Conservation (phyloP, 1,140 invertebrate species). For the Trachymyrmex septentrionalis region DNA sequence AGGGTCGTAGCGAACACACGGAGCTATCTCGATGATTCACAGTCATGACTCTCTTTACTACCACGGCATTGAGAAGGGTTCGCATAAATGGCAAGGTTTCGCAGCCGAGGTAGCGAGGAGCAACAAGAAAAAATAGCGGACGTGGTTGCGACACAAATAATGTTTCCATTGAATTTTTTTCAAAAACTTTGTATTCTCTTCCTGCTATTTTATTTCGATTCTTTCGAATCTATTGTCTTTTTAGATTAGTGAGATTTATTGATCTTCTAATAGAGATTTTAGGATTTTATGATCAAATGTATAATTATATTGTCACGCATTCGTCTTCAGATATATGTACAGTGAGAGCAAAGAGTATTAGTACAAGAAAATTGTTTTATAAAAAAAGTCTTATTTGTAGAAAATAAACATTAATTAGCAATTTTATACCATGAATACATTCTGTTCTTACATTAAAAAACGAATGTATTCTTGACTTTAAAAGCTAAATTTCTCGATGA, state of each 20-base stretch:
- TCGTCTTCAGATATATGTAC: neutral
- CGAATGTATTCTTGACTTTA: too few species aligned
- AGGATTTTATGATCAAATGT: neutral
- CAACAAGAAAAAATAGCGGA: conserved; percentile 8
- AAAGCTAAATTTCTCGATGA: too few species aligned
- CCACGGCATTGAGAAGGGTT: conserved; percentile 29
- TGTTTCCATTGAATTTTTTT: conserved; percentile 25
- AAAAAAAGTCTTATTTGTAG: too few species aligned
- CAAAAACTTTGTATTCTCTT: neutral
- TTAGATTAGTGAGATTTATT: neutral
- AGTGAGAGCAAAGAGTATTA: too few species aligned
- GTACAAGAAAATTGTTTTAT: too few species aligned
- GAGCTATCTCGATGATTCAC: conserved; percentile 69
- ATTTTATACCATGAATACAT: too few species aligned
- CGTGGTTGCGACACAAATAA: conserved; percentile 31
- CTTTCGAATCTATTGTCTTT: neutral
- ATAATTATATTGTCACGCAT: neutral
- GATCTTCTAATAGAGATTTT: neutral
- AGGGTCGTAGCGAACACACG: conserved; percentile 66
- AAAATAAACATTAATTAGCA: too few species aligned
- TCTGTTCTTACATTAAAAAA: too few species aligned
- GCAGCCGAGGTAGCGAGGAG: conserved; percentile 26
- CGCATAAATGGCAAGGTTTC: conserved; percentile 61
- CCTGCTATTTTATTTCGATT: conserved; percentile 28
- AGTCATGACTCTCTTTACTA: conserved; percentile 68